Percentiles rank a stretch among this genome's conserved stretches.
Evolutionary conservation across 2,113 vertebrate species (phyloP).

Genomic region (Procavia capensis): DNA sequence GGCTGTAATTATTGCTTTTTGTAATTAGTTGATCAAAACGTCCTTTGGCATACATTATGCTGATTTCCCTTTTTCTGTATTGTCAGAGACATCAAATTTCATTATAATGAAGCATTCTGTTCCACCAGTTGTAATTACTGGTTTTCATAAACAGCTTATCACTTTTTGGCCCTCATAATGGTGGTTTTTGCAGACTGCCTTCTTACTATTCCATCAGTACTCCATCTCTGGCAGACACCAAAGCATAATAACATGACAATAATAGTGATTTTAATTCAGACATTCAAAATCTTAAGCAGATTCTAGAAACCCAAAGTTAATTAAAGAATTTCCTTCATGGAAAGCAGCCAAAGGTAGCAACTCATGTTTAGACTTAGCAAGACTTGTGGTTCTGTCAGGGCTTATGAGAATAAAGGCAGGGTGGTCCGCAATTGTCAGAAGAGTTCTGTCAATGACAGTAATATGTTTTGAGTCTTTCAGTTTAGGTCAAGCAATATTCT

Average conservation of each 20-base stretch:
- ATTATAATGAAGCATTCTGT: slow-evolving; percentile 1
- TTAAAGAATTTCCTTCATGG: neutral
- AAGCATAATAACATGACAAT: neutral
- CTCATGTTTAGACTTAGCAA: neutral
- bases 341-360: neutral
- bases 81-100: neutral
- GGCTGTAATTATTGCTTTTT: slow-evolving; percentile 21
- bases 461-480: neutral
- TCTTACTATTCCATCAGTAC: neutral
- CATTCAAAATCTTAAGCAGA: neutral
- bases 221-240: neutral
- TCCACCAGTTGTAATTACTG: neutral
- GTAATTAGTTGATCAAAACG: slow-evolving; percentile 39
- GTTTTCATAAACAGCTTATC: slow-evolving; percentile 23
- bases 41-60: slow-evolving; percentile 5
- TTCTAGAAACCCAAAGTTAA: neutral
- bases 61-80: slow-evolving; percentile 31
- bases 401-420: neutral
- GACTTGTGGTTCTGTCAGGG: neutral
- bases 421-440: neutral
- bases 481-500: neutral
- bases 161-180: neutral
- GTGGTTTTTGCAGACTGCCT: neutral
- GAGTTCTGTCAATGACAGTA: neutral
- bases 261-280: slow-evolving; percentile 10